Percentiles rank a stretch among this genome's conserved stretches.
Conservation (phyloP, 2,888 invertebrate species). For the Drosophila hamatofila region DNA sequence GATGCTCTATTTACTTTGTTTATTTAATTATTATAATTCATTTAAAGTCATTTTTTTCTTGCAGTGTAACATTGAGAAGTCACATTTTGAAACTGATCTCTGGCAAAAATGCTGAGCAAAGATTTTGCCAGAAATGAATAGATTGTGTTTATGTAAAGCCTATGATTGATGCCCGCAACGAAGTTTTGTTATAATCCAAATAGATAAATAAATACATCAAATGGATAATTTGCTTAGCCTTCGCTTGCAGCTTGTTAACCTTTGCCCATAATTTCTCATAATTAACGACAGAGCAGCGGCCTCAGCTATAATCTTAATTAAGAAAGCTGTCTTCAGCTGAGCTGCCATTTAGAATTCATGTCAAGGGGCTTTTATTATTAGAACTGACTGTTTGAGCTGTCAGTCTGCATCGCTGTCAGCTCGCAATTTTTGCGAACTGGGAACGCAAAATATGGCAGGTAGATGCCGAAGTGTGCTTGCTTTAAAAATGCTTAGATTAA, state of each 20-base stretch:
- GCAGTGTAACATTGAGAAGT: constrained; percentile 8
- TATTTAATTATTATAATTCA: no score
- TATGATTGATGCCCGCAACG: neutral
- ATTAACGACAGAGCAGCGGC: constrained; percentile 3
- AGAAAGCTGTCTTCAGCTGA: constrained; percentile 11
- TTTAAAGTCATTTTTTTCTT: no score
- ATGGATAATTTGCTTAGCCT: neutral
- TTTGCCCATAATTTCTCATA: neutral
- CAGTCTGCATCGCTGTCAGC: constrained; percentile 12
- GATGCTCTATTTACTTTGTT: no score
- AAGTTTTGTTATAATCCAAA: neutral
- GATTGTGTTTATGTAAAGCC: neutral
- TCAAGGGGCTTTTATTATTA: constrained; percentile 20
- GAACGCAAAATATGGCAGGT: constrained; percentile 9
- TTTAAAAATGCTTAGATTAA: constrained; percentile 42
- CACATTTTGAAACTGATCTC: constrained; percentile 22
- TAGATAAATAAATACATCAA: neutral
- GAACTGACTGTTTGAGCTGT: constrained; percentile 19
- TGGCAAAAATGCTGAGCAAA: constrained; percentile 25
- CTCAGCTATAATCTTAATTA: constrained; percentile 17
- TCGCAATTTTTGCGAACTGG: constrained; percentile 5
- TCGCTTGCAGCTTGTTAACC: neutral
- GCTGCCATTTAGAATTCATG: constrained; percentile 11
- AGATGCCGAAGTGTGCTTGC: neutral
- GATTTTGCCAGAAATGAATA: neutral